These are phyloP conservation scores for Puffinus mauretanicus DNA, from an alignment of 2,113 vertebrate genomes.

Conservation along the genomic window DNA sequence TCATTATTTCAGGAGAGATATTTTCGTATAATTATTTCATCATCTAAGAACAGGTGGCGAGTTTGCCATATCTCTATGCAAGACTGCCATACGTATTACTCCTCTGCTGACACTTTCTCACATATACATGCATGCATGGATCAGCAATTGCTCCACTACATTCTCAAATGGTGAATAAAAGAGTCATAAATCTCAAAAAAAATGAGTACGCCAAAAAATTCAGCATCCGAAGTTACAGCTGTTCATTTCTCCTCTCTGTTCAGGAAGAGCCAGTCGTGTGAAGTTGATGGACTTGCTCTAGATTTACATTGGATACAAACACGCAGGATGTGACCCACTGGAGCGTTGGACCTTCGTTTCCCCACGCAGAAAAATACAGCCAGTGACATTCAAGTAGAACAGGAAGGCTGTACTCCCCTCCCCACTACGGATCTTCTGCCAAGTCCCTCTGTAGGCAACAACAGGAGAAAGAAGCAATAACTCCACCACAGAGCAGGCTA, in stretches of 20 bases:
- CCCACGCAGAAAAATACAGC: neutral
- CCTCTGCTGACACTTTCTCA: neutral
- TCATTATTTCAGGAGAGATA: neutral
- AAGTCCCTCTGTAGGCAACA: neutral
- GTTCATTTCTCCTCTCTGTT: neutral
- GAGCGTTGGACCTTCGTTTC: accelerated
- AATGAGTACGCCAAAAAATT: neutral
- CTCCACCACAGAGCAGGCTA: neutral
- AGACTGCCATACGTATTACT: neutral
- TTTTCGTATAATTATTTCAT: slow-evolving; percentile 5
- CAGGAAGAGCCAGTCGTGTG: neutral
- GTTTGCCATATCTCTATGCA: neutral
- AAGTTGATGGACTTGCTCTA: neutral
- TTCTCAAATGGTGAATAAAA: neutral
- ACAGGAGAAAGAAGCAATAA: neutral
- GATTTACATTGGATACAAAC: neutral
- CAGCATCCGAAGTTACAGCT: slow-evolving; percentile 24
- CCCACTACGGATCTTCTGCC: neutral
- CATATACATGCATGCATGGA: neutral
- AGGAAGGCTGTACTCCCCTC: neutral
- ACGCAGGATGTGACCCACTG: neutral
- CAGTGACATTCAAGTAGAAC: neutral
- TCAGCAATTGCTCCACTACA: neutral
- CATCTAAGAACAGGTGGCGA: neutral
- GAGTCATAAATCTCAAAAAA: slow-evolving; percentile 10